Base-by-base conservation (phyloP, 2,113 vertebrate genomes). In the Apteryx owenii region DNA sequence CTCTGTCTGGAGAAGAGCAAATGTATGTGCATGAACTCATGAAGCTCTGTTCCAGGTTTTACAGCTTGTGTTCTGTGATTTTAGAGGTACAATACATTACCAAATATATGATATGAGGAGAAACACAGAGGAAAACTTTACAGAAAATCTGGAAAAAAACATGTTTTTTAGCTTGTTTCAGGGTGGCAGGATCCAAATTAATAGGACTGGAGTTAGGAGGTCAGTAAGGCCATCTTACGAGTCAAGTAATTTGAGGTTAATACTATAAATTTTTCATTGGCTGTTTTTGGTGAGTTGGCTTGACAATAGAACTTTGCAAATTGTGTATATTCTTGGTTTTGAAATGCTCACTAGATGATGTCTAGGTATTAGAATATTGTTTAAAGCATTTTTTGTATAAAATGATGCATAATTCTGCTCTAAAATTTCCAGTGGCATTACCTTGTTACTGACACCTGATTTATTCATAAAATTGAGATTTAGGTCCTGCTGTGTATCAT, bases 61-160 rank as follows among this genome's bases (percentile, higher is more conserved):
- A 13, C 22, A 69, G 8, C 56, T 73, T 19, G 20, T 44, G 6
- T 50, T 70, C 64, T 90, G 62, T 25, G 33, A 1, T 36, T 17
- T 44, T 26, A 28, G 40, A 38, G 16, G 12, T 31, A 5, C 60
- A 70, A 0, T 3, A 4, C 73, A 2, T 70, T 48, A n/a, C 3
- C 28, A 12, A 81, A 84, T 19, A 1, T 10, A 23, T 2, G 1
- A 46, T 26, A 13, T 0, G 5, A 62, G 62, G 53, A 73, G 78
- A 62, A 91, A n/a, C 8, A 25, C 3, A 20, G 7, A 51, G 64
- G 50, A 21, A 84, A 68, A 83, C 21, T 9, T 62, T 80, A 22
- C 38, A 60, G 42, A 54, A 75, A 36, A 40, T 75, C 22, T 17
- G 25, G 38, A 58, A 58, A 75, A 36, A 28, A 28, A 25, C 36